Base-by-base conservation (phyloP, 2,113 vertebrate species). In the Sisor rabdophorus region DNA sequence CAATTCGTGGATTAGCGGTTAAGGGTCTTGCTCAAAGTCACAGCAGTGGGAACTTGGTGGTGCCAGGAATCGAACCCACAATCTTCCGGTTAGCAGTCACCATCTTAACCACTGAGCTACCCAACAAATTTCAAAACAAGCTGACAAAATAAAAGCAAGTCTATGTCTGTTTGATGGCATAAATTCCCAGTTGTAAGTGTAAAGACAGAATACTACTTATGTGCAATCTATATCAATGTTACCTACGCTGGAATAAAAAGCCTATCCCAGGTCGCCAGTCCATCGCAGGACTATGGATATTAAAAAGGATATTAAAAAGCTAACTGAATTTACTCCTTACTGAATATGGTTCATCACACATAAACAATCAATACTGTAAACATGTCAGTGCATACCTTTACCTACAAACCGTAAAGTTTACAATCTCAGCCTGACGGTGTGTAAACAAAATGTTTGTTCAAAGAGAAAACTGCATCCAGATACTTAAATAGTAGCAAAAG, bases 331-430 rank as follows among this genome's bases (percentile, higher is more conserved):
- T 47, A 22, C n/a, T 24, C 13, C 47, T 67, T 19, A 17, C 22
- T 48, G 44, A 26, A 28, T 68, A 65, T 2, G 26, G 36, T 44
- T 12, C 12, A 4, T 47, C 32, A 60, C 32, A 12, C 52, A 36
- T 36, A 7, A 36, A 36, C 32, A 4, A 36, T 36, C 7, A 36
- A 3, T 36, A 36, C 32, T 36, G 7, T 36, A 36, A 3, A 36
- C 32, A 36, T 50, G 40, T 60, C 32, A 59, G 75, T 52, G 44
- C 44, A 16, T 22, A 44, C n/a, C 56, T 70, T 72, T 17, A 78
- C 84, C 79, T 70, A 82, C 32, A 19, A 36, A 40, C 12, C 12
- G 40, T 78, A 84, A 82, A 36, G 78, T 84, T 80, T 80, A 83
- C 70, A 65, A 58, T 48, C 50, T 65, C 52, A 79, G 82, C 80